Evolutionary conservation across 2,113 vertebrate species (phyloP).

Genomic region (Pterophyllum scalare): DNA sequence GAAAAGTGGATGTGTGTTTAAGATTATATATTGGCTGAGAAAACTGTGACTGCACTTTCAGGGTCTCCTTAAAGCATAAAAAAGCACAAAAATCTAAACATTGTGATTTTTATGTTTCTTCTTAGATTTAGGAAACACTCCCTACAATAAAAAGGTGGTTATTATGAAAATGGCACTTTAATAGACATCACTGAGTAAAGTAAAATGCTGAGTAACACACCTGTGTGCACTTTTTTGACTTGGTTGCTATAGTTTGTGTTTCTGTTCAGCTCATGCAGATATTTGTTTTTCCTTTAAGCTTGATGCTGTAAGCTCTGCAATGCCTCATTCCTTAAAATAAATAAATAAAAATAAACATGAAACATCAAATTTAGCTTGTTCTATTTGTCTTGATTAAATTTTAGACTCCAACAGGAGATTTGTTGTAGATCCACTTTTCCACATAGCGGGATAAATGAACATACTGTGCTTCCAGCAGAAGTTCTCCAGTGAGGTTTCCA

Average conservation of each 20-base stretch:
- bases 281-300: neutral
- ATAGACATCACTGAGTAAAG: no score
- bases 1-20: neutral
- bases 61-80: neutral
- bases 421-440: neutral
- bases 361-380: neutral
- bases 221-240: neutral
- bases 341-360: neutral
- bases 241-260: neutral
- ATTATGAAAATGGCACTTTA: no score
- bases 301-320: neutral
- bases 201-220: no score
- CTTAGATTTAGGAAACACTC: neutral
- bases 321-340: neutral
- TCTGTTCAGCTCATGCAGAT: neutral
- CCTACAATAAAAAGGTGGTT: no score
- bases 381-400: neutral
- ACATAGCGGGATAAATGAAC: conserved; percentile 25
- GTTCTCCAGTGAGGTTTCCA: conserved; percentile 12
- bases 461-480: conserved; percentile 16
- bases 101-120: neutral
- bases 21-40: neutral
- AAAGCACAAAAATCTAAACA: no score
- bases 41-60: neutral
- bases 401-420: neutral